phyloP scores from a whole-genome alignment of 2,797 vertebrate species.

The Xiphorhynchus erythropygius region DNA sequence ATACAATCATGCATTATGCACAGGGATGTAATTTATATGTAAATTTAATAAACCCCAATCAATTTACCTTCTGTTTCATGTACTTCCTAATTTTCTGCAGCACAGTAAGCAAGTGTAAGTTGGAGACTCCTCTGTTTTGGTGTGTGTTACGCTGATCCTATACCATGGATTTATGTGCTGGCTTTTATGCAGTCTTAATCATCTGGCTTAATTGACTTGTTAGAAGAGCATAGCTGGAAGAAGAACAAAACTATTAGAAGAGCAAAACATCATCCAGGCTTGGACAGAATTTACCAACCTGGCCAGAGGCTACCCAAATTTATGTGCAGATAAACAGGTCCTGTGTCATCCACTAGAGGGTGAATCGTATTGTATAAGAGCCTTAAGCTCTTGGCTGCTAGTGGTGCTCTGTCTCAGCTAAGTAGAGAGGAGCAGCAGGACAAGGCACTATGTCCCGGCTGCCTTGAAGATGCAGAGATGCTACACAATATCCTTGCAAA shows the following conservation, averaged over 20 bases:
- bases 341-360: conserved; percentile 53
- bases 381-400: not conserved
- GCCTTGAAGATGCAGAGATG: not conserved
- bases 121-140: not conserved
- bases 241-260: not conserved
- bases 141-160: accelerated
- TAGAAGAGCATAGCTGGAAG: not conserved
- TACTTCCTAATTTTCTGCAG: not conserved
- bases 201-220: not conserved
- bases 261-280: not conserved
- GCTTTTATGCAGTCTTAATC: not conserved
- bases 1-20: not conserved
- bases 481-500: not conserved
- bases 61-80: not conserved
- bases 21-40: not conserved
- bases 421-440: not conserved
- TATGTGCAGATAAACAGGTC: not conserved
- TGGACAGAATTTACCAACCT: not conserved
- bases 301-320: not conserved
- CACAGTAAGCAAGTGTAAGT: not conserved
- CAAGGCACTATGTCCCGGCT: not conserved
- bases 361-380: not conserved
- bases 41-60: conserved; percentile 16
- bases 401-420: not conserved
- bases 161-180: not conserved